A percentile compares a stretch with the other conserved stretches of the same genome.
Conservation (phyloP, 2,888 invertebrate genomes). For the Listrodromus nycthemerus region DNA sequence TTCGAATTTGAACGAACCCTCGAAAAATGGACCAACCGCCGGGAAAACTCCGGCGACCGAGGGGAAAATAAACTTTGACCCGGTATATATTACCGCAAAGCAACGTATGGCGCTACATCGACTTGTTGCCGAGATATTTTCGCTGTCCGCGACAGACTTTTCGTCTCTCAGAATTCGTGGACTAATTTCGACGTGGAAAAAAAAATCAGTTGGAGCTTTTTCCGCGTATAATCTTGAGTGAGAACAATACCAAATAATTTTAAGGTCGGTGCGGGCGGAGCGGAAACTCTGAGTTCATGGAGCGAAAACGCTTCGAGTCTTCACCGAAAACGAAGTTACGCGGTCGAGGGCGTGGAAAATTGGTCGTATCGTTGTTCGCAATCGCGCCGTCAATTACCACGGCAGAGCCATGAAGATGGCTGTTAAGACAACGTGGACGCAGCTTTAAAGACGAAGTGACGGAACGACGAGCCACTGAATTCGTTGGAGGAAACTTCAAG, state of each 20-base stretch:
- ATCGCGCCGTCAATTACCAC: slow-evolving; percentile 25
- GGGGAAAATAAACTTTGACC: background rate
- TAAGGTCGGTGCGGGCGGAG: background rate
- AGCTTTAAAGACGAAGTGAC: background rate
- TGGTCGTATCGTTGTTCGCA: slow-evolving; percentile 11
- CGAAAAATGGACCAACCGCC: background rate
- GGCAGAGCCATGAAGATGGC: slow-evolving; percentile 6
- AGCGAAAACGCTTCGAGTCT: background rate
- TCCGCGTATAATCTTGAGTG: background rate
- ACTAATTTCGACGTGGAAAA: background rate
- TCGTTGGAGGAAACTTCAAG: too few relatives aligned
- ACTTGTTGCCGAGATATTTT: background rate
- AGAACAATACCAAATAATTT: background rate
- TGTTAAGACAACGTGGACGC: slow-evolving; percentile 9
- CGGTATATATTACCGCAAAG: slow-evolving; percentile 4
- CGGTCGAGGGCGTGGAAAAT: slow-evolving; percentile 23
- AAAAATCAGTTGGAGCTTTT: background rate
- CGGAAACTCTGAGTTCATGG: background rate
- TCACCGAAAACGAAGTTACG: background rate
- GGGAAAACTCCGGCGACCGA: background rate
- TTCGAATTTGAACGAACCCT: background rate
- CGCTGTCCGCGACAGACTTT: background rate
- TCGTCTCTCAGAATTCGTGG: background rate
- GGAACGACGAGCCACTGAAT: background rate
- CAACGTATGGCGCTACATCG: too few relatives aligned